phyloP scores from a whole-genome alignment of 2,113 vertebrate species.

The Labeo catla region DNA sequence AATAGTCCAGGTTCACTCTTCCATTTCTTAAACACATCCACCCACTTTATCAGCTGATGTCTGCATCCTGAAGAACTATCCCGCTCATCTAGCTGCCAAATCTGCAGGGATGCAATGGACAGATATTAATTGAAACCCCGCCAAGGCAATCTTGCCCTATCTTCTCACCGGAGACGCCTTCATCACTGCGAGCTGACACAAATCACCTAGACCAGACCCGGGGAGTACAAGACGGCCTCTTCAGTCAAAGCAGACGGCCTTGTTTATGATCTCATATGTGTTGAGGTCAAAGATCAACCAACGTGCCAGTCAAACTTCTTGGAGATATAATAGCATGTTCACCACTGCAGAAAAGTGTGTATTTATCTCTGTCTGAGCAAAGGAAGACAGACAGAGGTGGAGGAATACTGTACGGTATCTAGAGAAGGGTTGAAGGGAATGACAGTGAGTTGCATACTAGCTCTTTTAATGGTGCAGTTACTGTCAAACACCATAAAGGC shows the following conservation, averaged over 20 bases:
- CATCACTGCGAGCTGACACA: constrained; percentile 25
- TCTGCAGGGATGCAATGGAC: constrained; percentile 32
- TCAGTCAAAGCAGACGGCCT: constrained; percentile 3
- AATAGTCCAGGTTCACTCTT: background rate
- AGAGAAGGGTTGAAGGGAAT: constrained; percentile 17
- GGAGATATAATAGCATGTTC: background rate
- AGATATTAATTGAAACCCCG: constrained; percentile 41
- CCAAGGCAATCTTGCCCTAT: constrained; percentile 38
- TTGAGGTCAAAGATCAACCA: background rate
- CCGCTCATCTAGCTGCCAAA: constrained; percentile 28
- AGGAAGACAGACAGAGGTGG: background rate
- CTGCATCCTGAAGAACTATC: constrained; percentile 21
- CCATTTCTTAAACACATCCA: constrained; percentile 3
- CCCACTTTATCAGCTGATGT: constrained; percentile 26
- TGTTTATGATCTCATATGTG: constrained; percentile 41
- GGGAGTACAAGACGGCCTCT: constrained; percentile 8
- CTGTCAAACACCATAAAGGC: constrained; percentile 39
- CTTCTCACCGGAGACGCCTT: constrained; percentile 28
- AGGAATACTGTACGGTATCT: background rate
- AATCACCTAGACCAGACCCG: constrained; percentile 15
- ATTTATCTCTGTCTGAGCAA: background rate
- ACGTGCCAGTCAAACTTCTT: constrained; percentile 11
- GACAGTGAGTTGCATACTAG: constrained; percentile 28
- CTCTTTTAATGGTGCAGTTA: constrained; percentile 39
- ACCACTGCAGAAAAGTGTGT: background rate